A percentile compares a stretch with the other conserved stretches of the same genome.
Evolutionary conservation across 2,113 vertebrate species (phyloP).

Genomic region (Rhynchomys soricoides): DNA sequence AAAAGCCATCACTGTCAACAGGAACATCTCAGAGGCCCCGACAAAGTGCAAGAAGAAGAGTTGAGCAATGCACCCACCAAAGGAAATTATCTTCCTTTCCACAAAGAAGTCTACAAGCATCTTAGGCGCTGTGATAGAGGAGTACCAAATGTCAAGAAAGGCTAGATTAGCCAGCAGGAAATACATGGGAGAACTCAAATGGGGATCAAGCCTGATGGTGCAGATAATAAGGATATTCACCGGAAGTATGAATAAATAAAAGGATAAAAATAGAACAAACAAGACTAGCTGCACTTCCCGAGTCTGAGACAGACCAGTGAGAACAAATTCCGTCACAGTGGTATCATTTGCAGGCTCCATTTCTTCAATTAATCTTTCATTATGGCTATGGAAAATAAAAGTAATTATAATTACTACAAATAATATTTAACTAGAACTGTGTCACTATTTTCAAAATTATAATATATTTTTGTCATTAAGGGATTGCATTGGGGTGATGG

Average conservation of each 20-base stretch:
- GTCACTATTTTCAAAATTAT: conserved; percentile 34
- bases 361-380: conserved; percentile 67
- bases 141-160: conserved; percentile 87
- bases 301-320: conserved; percentile 78
- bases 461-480: not conserved
- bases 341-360: conserved; percentile 76
- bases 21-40: conserved; percentile 76
- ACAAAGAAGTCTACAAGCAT: conserved; percentile 86
- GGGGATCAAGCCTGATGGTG: conserved; percentile 82
- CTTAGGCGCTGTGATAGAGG: conserved; percentile 87
- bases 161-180: conserved; percentile 88
- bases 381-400: conserved; percentile 66
- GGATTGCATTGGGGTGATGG: not conserved
- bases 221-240: conserved; percentile 88
- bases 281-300: conserved; percentile 79
- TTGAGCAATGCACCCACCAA: conserved; percentile 85
- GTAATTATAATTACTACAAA: conserved; percentile 61
- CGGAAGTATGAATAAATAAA: conserved; percentile 84
- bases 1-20: conserved; percentile 88
- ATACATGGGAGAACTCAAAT: conserved; percentile 86
- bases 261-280: conserved; percentile 83
- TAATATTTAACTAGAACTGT: not conserved
- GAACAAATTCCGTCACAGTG: conserved; percentile 79
- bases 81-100: conserved; percentile 83
- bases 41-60: conserved; percentile 84